Conservation (phyloP, 2,797 vertebrate genomes). For the Pempheris klunzingeri region DNA sequence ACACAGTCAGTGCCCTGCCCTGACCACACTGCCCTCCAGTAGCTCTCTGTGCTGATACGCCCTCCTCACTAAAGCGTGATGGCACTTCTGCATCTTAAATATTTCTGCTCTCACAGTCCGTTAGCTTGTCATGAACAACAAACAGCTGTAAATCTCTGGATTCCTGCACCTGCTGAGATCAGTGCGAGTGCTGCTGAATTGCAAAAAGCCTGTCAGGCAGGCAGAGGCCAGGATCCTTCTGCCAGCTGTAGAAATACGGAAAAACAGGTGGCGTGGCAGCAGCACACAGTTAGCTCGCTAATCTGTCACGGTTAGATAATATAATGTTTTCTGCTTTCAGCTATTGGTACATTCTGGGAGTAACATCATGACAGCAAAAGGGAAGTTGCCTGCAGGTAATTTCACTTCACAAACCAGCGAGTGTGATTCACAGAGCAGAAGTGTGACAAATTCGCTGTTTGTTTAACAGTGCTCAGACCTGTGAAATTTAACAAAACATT, state of each 20-base stretch:
- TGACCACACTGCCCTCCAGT: neutral
- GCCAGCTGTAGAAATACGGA: conserved; percentile 54
- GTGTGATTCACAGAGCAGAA: conserved; percentile 30
- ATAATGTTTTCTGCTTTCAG: neutral
- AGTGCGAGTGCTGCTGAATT: conserved; percentile 39
- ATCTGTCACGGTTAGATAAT: conserved; percentile 6
- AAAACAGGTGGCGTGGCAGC: conserved; percentile 25
- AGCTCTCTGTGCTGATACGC: neutral
- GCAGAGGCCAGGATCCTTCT: conserved; percentile 29
- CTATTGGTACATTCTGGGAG: neutral
- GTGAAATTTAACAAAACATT: neutral
- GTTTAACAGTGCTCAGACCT: neutral
- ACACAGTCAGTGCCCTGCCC: conserved; percentile 2
- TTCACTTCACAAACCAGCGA: conserved; percentile 1
- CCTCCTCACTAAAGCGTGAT: conserved; percentile 1
- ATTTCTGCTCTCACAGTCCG: conserved; percentile 17
- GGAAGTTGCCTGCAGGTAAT: neutral
- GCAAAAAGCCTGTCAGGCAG: conserved; percentile 24
- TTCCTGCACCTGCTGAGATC: conserved; percentile 65
- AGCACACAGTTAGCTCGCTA: neutral
- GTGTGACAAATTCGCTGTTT: neutral
- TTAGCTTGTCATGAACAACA: conserved; percentile 39
- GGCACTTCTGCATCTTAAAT: conserved; percentile 18
- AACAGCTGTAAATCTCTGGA: conserved; percentile 41
- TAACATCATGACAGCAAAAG: no score